Conservation (phyloP, 2,113 vertebrate genomes). For the Chrysochloris asiatica region DNA sequence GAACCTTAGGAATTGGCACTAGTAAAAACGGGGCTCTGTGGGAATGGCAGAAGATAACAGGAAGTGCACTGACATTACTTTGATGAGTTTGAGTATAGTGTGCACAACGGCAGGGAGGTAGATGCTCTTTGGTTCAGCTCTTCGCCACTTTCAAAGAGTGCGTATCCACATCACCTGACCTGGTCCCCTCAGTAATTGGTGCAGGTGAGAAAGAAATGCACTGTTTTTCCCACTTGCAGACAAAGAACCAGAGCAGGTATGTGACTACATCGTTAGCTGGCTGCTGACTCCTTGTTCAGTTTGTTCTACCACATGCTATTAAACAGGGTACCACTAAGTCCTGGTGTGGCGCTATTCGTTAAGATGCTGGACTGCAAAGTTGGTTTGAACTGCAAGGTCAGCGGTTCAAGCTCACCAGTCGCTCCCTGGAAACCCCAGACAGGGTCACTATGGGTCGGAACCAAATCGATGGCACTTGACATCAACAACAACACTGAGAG, state of each 20-base stretch:
- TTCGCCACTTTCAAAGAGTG: not conserved
- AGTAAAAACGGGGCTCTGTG: not conserved
- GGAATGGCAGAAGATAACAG: not conserved
- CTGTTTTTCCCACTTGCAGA: not conserved
- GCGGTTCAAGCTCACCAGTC: too few species aligned
- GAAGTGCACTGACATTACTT: too few species aligned
- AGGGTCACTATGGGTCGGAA: too few species aligned
- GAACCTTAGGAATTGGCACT: constrained; percentile 14
- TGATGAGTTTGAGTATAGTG: not conserved
- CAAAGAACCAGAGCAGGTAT: not conserved
- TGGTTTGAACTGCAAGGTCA: too few species aligned
- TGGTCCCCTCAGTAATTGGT: not conserved
- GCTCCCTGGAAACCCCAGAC: too few species aligned
- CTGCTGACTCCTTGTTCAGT: not conserved
- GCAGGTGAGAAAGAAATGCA: not conserved
- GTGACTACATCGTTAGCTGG: not conserved
- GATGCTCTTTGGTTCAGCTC: not conserved
- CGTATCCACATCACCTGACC: not conserved
- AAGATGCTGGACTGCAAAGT: too few species aligned
- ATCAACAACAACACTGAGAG: too few species aligned
- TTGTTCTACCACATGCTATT: not conserved
- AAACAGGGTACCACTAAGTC: not conserved
- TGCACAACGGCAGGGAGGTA: not conserved
- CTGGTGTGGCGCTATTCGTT: too few species aligned
- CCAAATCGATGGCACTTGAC: too few species aligned